A percentile compares a stretch with the other conserved stretches of the same genome.
phyloP scores from a whole-genome alignment of 2,113 vertebrate species.

The Porphyrio hochstetteri region DNA sequence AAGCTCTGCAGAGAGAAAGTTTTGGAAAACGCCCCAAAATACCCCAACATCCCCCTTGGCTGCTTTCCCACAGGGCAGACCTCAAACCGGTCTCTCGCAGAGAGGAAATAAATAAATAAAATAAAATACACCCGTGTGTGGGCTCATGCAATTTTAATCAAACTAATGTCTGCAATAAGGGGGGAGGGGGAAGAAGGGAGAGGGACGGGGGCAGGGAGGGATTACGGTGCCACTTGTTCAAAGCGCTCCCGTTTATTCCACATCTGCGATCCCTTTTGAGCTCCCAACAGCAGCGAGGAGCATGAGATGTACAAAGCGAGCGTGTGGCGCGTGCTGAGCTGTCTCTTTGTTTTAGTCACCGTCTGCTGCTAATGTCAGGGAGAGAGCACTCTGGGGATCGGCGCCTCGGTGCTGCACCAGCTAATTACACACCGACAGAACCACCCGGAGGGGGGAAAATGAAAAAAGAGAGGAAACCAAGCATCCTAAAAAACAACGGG shows the following conservation, averaged over 20 bases:
- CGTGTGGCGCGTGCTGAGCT: background rate
- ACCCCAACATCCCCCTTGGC: background rate
- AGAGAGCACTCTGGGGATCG: background rate
- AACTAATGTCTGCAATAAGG: slow-evolving; percentile 57
- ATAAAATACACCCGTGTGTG: background rate
- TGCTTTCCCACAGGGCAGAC: background rate
- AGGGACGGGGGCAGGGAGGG: background rate
- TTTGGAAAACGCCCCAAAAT: background rate
- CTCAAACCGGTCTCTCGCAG: background rate
- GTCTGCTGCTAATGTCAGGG: slow-evolving; percentile 14
- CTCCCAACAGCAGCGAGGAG: background rate
- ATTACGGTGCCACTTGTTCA: slow-evolving; percentile 27
- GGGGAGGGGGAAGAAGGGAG: background rate
- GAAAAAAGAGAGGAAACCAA: background rate
- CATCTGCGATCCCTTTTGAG: slow-evolving; percentile 9
- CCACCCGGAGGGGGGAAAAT: background rate
- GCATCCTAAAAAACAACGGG: background rate
- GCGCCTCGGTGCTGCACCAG: background rate
- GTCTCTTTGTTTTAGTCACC: slow-evolving; percentile 38
- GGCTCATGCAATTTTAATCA: slow-evolving; percentile 67
- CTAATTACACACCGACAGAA: background rate
- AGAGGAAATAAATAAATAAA: slow-evolving; percentile 40
- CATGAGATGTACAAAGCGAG: background rate
- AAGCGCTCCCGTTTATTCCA: slow-evolving; percentile 4
- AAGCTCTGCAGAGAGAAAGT: background rate